Conservation (phyloP, 1,140 invertebrate genomes). For the Cydia strobilella region DNA sequence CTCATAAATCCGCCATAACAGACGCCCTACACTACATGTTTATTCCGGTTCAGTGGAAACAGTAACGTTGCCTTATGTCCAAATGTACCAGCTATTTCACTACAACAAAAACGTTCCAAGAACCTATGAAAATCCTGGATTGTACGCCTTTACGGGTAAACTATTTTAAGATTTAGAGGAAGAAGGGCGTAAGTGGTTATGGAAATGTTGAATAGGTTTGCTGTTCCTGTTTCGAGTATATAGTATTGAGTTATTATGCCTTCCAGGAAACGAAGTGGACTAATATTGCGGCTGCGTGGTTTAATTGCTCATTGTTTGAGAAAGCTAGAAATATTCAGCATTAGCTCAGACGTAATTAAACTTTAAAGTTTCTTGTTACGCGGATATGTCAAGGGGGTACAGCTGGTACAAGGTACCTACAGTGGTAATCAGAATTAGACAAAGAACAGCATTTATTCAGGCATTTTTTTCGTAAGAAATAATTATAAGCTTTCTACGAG, state of each 20-base stretch:
- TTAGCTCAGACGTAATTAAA: slow-evolving; percentile 19
- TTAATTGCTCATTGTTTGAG: slow-evolving; percentile 29
- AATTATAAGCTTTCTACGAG: too few species aligned
- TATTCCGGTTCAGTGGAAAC: slow-evolving; percentile 58
- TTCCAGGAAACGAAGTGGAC: slow-evolving; percentile 25
- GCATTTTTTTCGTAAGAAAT: too few species aligned
- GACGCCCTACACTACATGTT: slow-evolving; percentile 39
- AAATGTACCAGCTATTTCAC: slow-evolving; percentile 42
- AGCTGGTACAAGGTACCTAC: neutral
- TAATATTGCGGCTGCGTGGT: slow-evolving; percentile 25
- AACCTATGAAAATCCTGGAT: slow-evolving; percentile 12
- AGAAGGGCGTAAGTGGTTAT: neutral
- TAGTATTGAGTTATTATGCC: slow-evolving; percentile 24
- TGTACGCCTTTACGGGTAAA: slow-evolving; percentile 7
- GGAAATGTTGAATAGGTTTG: neutral
- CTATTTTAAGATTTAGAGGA: slow-evolving; percentile 10
- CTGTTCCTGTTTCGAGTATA: neutral
- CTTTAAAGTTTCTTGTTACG: slow-evolving; percentile 13
- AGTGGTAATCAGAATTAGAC: neutral
- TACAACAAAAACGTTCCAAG: slow-evolving; percentile 18
- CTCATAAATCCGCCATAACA: slow-evolving; percentile 35
- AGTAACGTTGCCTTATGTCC: slow-evolving; percentile 46
- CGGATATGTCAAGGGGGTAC: neutral
- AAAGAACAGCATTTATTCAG: neutral
- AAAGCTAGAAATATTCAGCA: slow-evolving; percentile 22